Evolutionary conservation across 2,888 invertebrate genomes (phyloP), one percentile per base, ranked within the genome.

Genomic region (Holacanthella duospinosa): DNA sequence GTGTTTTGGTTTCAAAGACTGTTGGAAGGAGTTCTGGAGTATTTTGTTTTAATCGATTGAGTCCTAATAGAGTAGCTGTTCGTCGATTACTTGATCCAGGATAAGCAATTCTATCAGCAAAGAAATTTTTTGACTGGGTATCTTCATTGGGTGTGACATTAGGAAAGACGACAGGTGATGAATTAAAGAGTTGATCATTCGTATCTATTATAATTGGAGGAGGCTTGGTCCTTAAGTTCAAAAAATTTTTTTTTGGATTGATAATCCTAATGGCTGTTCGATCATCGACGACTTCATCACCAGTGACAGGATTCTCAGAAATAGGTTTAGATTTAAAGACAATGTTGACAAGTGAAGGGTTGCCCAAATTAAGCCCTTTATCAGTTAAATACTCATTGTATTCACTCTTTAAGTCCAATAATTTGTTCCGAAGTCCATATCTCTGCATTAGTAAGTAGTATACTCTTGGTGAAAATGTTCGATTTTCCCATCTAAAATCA

Each of bases 401-500:
- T 21, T 48, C 48, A 21, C n/a, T 9, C 16, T 21, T 48, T 4
- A 48, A 9, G n/a, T 44, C 19, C 9, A 44, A 19, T 4, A 48
- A 21, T 43, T 28, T 44, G 6, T 59, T 59, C 25, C 26, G 3
- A 2, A 44, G 19, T 25, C 43, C 48, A 28, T 25, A 28, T 21
- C 59, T 29, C 44, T 59, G 59, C 57, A 63, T 43, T 25, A 54
- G 36, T n/a, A 66, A 27, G 28, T 66, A 66, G 54, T 43, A 62
- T 1, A 64, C 3, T 1, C 66, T 29, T 28, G 66, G 66, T n/a
- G 66, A 64, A 60, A 66, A 59, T 2, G 64, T 64, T 12, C 64
- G 29, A 29, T 66, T 66, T 48, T 66, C 66, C 66, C 66, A 66
- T 54, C 66, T 66, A 29, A 6, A 57, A 43, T 12, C 12, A 48